Percentiles rank a stretch among this genome's conserved stretches.
phyloP scores from a whole-genome alignment of 2,888 invertebrate species.

The Drosophila acutilabella region DNA sequence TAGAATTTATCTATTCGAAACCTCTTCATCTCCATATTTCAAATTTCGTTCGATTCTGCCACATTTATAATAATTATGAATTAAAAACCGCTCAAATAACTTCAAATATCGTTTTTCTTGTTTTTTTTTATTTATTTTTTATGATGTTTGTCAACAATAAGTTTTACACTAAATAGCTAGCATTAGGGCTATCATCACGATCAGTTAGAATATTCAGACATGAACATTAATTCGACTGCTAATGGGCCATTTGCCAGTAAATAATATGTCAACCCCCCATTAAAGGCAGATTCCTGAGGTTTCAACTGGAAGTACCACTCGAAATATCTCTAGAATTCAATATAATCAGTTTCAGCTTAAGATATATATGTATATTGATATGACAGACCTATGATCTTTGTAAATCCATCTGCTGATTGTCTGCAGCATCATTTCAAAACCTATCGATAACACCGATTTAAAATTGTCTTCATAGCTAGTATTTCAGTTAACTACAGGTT shows the following conservation, averaged over 20 bases:
- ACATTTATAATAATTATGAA: constrained; percentile 29
- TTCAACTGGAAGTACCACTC: no score
- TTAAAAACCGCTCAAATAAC: no score
- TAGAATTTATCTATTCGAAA: constrained; percentile 31
- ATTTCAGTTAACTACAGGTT: no score
- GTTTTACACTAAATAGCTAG: constrained; percentile 34
- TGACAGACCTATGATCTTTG: no score
- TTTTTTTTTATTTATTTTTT: constrained; percentile 18
- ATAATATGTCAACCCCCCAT: no score
- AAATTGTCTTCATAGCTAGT: no score
- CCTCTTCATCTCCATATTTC: no score
- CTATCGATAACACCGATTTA: no score
- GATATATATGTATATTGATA: no score
- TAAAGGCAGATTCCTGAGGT: neutral
- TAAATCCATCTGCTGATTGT: no score
- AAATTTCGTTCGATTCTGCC: constrained; percentile 7
- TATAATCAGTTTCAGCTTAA: neutral
- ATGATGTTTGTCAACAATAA: constrained; percentile 13
- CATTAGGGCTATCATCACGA: constrained; percentile 29
- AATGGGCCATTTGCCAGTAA: neutral
- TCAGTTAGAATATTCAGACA: constrained; percentile 1
- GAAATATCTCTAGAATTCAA: neutral
- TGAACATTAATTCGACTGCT: neutral
- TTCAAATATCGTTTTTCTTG: neutral
- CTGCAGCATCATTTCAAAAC: no score